A percentile compares a stretch with the other conserved stretches of the same genome.
Conservation (phyloP, 2,888 invertebrate species). For the Pammene fasciana region DNA sequence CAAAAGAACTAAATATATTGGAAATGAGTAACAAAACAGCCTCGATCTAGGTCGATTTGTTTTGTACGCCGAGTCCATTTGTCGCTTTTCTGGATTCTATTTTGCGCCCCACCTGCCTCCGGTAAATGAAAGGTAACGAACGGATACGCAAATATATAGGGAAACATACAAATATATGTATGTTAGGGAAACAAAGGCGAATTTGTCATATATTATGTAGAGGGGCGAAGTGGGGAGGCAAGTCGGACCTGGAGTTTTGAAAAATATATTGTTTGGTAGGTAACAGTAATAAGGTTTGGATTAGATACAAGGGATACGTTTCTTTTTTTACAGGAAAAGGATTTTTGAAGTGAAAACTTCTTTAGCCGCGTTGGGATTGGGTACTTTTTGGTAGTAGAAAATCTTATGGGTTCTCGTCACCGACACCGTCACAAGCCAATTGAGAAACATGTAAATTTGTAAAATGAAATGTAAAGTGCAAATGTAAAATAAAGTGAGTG, state of each 20-base stretch:
- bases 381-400: too few relatives aligned
- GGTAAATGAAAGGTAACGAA: constrained; percentile 31
- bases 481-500: too few relatives aligned
- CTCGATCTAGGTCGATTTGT: constrained; percentile 35
- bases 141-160: constrained; percentile 27
- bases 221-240: constrained; percentile 15
- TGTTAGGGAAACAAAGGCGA: constrained; percentile 29
- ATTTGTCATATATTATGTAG: constrained; percentile 37
- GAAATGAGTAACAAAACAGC: constrained; percentile 32
- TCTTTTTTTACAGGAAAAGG: background rate
- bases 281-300: background rate
- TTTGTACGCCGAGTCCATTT: constrained; percentile 37
- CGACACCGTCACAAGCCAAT: too few relatives aligned
- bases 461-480: too few relatives aligned
- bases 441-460: too few relatives aligned
- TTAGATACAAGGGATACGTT: background rate
- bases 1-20: background rate
- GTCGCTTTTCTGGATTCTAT: constrained; percentile 36
- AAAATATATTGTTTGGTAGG: constrained; percentile 20
- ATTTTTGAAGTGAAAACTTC: too few relatives aligned
- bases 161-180: background rate
- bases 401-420: too few relatives aligned
- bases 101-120: constrained; percentile 34
- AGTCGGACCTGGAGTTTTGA: constrained; percentile 19
- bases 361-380: too few relatives aligned